Evolutionary conservation across 2,888 invertebrate genomes (phyloP), one percentile per base, ranked within the genome.

Genomic region (Drosophila sordidula): DNA sequence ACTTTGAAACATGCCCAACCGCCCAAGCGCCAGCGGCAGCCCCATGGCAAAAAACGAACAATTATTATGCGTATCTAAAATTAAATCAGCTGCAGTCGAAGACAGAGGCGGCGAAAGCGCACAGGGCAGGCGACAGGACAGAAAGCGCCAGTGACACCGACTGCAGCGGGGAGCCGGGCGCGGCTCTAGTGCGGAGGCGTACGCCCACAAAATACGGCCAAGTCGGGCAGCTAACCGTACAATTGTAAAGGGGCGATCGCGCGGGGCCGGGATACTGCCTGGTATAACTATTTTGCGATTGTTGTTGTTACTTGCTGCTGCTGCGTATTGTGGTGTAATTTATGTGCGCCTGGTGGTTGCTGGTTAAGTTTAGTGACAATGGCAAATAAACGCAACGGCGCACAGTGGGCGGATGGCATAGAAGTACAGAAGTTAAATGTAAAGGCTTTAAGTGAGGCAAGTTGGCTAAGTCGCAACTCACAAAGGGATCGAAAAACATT

Each of bases 11-110:
- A 54, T 45, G 52, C 44, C 44, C n/a, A 16, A n/a, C 18, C 39
- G 14, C 56, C n/a, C n/a, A 6, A 25, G 18, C 26, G 52, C 50
- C 67, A 52, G 55, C 65, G 66, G 29, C 32, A 32, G 8, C 8
- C 8, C 29, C 29, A 2, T 11, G 11, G 32, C 32, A 34, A 34
- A 34, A 34, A 12, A 12, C 46, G n/a, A 25, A 25, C 79, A 80
- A 85, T 89, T 82, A 81, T 83, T 87, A 81, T 87, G 79, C 74
- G 56, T 80, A 89, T 89, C 87, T 85, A 63, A 87, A 89, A 85
- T 87, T 75, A 80, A 87, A 87, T 78, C 80, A 73, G 79, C 66
- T 75, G 77, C 70, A 78, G 45, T 45, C 44, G 39, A 54, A 64
- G 61, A 64, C 56, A 42, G 44, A 38, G 29, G 55, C 57, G 26